These are phyloP conservation scores for Drosophila pseudoananassae DNA, from an alignment of 1,140 invertebrate species.

Conservation along the genomic window DNA sequence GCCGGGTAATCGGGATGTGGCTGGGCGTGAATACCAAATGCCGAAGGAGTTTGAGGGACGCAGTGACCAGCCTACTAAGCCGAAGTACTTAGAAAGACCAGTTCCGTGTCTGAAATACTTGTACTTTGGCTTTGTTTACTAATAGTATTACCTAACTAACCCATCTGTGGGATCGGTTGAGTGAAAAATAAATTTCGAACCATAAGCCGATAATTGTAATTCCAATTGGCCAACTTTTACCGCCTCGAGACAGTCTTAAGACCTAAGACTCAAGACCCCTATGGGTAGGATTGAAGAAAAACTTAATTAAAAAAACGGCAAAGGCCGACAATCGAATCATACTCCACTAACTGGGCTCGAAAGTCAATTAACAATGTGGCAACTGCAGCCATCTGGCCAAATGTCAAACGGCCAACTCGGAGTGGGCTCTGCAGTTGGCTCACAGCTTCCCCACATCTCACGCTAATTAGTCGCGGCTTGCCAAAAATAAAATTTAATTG, in stretches of 20 bases:
- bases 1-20: conserved; percentile 29
- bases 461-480: neutral
- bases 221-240: conserved; percentile 53
- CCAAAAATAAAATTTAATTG: conserved; percentile 8
- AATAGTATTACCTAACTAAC: conserved; percentile 30
- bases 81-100: neutral
- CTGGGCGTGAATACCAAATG: conserved; percentile 31
- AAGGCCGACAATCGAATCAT: conserved; percentile 20
- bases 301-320: conserved; percentile 57
- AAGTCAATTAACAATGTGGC: conserved; percentile 47
- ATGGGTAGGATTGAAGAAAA: conserved; percentile 24
- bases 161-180: neutral
- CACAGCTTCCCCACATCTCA: neutral
- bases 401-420: conserved; percentile 42
- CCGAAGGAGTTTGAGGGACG: conserved; percentile 12
- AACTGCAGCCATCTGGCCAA: conserved; percentile 15
- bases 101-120: conserved; percentile 30
- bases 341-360: conserved; percentile 14
- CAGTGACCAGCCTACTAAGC: conserved; percentile 19
- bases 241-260: conserved; percentile 37
- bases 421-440: conserved; percentile 11
- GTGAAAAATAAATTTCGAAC: neutral
- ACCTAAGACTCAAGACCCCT: neutral
- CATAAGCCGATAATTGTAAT: conserved; percentile 62
- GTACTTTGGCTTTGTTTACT: conserved; percentile 21